phyloP scores from a whole-genome alignment of 2,113 vertebrate genomes.

The Globicephala melas region DNA sequence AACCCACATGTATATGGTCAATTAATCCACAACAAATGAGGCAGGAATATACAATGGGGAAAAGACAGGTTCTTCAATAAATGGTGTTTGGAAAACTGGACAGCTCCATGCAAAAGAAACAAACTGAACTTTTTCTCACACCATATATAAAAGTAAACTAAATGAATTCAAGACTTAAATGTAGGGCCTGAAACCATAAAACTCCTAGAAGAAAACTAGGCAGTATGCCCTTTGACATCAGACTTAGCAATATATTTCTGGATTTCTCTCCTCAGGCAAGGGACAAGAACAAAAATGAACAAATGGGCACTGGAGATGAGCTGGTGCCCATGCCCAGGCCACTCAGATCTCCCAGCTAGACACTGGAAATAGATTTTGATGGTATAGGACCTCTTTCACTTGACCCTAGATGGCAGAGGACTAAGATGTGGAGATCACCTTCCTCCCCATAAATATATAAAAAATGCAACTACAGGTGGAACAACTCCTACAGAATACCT shows the following conservation, averaged over 20 bases:
- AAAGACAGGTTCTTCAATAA: not conserved
- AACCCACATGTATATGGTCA: not conserved
- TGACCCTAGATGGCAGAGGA: too few relatives aligned
- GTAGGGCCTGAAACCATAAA: not conserved
- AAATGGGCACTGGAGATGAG: not conserved
- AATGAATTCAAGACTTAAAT: not conserved
- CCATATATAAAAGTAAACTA: not conserved
- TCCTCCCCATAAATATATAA: too few relatives aligned
- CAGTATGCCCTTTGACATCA: not conserved
- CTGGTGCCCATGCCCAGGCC: too few relatives aligned
- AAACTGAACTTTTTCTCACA: not conserved
- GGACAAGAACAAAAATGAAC: not conserved
- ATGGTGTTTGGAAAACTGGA: not conserved
- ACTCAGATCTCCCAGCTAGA: too few relatives aligned
- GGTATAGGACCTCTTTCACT: too few relatives aligned
- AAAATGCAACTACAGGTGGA: too few relatives aligned
- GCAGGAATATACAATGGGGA: not conserved
- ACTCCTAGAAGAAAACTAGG: not conserved
- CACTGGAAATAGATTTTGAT: too few relatives aligned
- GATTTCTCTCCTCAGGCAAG: not conserved
- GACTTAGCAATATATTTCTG: not conserved
- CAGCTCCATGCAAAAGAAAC: not conserved
- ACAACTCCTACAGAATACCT: too few relatives aligned
- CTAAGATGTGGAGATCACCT: too few relatives aligned
- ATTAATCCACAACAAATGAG: not conserved